phyloP scores from a whole-genome alignment of 2,888 invertebrate genomes.

The Hymenopus coronatus region DNA sequence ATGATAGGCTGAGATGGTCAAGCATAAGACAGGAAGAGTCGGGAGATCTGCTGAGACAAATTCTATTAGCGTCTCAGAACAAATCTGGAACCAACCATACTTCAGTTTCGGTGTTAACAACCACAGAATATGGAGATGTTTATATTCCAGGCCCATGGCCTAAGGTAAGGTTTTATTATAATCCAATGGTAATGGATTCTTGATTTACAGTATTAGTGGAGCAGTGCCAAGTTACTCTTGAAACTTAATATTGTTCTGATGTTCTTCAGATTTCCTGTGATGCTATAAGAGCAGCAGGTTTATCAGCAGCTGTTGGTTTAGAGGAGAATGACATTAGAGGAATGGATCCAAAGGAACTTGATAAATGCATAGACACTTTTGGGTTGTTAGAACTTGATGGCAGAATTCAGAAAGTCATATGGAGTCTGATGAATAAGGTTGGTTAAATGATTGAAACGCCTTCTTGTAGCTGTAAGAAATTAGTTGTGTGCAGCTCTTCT shows the following conservation, averaged over 20 bases:
- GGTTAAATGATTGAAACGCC: not conserved
- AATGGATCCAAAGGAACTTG: slow-evolving; percentile 32
- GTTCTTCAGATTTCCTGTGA: slow-evolving; percentile 35
- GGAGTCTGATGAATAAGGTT: slow-evolving; percentile 33
- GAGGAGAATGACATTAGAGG: slow-evolving; percentile 28
- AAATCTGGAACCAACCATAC: not conserved
- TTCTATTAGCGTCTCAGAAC: not conserved
- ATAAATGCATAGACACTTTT: slow-evolving; percentile 35
- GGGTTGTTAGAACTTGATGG: slow-evolving; percentile 31
- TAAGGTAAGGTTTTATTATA: not conserved
- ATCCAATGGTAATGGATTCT: too few relatives aligned
- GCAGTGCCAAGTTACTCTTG: too few relatives aligned
- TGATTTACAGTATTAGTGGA: too few relatives aligned
- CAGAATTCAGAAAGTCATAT: slow-evolving; percentile 29
- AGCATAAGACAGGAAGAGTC: not conserved
- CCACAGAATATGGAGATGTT: not conserved
- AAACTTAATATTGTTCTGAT: not conserved
- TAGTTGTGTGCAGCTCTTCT: too few relatives aligned
- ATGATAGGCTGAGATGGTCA: not conserved
- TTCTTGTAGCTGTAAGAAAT: too few relatives aligned
- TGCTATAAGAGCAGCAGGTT: slow-evolving; percentile 35
- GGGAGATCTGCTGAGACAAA: not conserved
- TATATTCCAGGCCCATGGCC: not conserved
- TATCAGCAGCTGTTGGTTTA: slow-evolving; percentile 31
- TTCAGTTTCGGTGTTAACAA: not conserved